A percentile compares a stretch with the other conserved stretches of the same genome.
Evolutionary conservation across 2,888 invertebrate species (phyloP).

Genomic region (Autographa pulchrina): DNA sequence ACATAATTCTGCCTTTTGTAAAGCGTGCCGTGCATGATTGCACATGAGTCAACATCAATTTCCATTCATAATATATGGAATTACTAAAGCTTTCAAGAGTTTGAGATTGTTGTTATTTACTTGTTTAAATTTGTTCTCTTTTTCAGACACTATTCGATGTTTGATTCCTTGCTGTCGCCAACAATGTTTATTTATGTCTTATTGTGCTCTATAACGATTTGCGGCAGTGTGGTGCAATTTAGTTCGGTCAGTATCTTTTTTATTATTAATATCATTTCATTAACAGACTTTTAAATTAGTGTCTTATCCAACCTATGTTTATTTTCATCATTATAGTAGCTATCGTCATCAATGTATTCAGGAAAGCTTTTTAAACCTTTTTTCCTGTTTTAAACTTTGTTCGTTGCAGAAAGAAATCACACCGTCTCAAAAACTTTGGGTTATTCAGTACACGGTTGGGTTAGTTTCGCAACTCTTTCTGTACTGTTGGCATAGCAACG

Average conservation of each 20-base stretch:
- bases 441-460: conserved; percentile 70
- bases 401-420: conserved; percentile 67
- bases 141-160: conserved; percentile 68
- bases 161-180: conserved; percentile 73
- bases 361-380: neutral
- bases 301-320: neutral
- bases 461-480: conserved; percentile 74
- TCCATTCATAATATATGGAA: too few relatives aligned
- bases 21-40: too few relatives aligned
- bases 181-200: conserved; percentile 78
- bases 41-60: too few relatives aligned
- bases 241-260: conserved; percentile 68
- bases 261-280: neutral
- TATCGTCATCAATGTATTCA: too few relatives aligned
- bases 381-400: neutral
- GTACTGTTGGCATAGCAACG: conserved; percentile 81
- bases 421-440: conserved; percentile 72
- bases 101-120: too few relatives aligned
- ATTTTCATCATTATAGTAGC: too few relatives aligned
- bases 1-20: too few relatives aligned
- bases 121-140: conserved; percentile 1
- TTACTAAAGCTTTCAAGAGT: too few relatives aligned
- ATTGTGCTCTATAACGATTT: conserved; percentile 78
- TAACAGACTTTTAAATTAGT: neutral
- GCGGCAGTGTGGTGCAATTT: conserved; percentile 75